A percentile compares a stretch with the other conserved stretches of the same genome.
phyloP scores from a whole-genome alignment of 2,113 vertebrate species.

The Phoenicopterus ruber region DNA sequence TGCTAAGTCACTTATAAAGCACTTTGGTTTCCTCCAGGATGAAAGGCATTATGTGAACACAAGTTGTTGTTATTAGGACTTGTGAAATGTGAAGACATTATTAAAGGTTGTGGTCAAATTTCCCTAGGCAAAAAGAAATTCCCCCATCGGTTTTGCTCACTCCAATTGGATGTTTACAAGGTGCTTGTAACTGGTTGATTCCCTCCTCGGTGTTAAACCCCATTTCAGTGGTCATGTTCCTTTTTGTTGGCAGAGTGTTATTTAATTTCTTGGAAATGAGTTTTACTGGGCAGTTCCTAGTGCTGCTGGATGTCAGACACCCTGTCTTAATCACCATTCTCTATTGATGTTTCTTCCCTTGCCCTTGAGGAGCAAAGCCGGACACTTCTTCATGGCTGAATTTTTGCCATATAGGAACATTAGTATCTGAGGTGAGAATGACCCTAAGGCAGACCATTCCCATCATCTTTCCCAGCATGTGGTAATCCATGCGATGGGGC shows the following conservation, averaged over 20 bases:
- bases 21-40: neutral
- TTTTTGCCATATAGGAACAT: neutral
- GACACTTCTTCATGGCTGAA: neutral
- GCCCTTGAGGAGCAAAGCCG: neutral
- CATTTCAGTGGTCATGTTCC: neutral
- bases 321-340: neutral
- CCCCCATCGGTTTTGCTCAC: neutral
- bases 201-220: neutral
- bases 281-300: constrained; percentile 1
- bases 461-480: neutral
- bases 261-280: neutral
- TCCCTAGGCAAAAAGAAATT: constrained; percentile 12
- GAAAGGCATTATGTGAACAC: neutral
- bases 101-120: constrained; percentile 30
- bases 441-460: neutral
- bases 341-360: neutral
- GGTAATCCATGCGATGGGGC: neutral
- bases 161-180: constrained; percentile 1
- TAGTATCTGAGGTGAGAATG: neutral
- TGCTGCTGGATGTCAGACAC: neutral
- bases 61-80: constrained; percentile 24
- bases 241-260: neutral
- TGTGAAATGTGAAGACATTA: constrained; percentile 1
- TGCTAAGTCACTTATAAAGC: constrained; percentile 22
- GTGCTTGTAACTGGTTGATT: neutral